Evolutionary conservation across 2,113 vertebrate genomes (phyloP), one percentile per base, ranked within the genome.

Genomic region (Cathartes aura): DNA sequence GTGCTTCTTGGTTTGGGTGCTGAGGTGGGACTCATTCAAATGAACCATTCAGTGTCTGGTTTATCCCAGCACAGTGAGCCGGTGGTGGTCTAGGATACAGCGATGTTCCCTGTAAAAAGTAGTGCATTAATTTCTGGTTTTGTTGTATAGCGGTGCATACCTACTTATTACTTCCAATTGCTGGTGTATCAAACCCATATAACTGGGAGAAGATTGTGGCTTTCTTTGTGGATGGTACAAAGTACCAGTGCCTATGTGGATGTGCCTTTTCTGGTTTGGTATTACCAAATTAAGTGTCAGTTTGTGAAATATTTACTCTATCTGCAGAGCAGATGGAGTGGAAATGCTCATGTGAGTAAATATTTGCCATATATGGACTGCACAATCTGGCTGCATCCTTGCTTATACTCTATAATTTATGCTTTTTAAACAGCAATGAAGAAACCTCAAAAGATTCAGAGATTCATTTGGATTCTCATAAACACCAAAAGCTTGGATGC

Each of bases 301-400:
- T 91, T 96, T 89, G 84, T 85, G 91, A 94, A 97, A 94, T 93
- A 91, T 93, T 97, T 94, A 91, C 82, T 93, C 84, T 96, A 53
- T 97, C 97, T 97, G 96, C 95, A 82, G 90, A 97, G 71, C 96
- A 97, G 97, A 97, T 97, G 97, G 96, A 96, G 93, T 95, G 85
- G 66, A 96, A 97, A 88, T 88, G 92, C 93, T 97, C 48, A 32
- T 97, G 96, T 95, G 95, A 97, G 95, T 94, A 97, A 97, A 94
- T 96, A 96, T 96, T 96, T 95, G 70, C 96, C 95, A 93, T 97
- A 96, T 93, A 95, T 94, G 93, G 95, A 80, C 94, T 87, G 87
- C 74, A 67, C 95, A 97, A 97, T 97, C 94, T 97, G 93, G 58
- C 91, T 93, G 67, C 91, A 86, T 96, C 87, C 89, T 90, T 94